Base-by-base conservation (phyloP, 2,888 invertebrate species). In the Palloptera scutellata region DNA sequence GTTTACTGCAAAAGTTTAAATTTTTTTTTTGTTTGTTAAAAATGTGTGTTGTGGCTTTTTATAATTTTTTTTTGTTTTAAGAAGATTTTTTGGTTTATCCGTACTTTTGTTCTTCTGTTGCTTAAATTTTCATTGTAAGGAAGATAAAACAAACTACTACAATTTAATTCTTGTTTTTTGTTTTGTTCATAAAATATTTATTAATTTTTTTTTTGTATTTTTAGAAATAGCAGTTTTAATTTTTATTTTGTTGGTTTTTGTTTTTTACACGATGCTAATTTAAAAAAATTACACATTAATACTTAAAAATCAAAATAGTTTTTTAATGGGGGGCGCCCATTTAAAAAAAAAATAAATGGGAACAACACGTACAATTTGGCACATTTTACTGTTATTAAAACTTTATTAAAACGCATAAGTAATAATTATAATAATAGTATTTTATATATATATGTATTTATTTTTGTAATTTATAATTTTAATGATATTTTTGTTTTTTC, bases 321-420 rank as follows among this genome's bases (percentile, higher is more conserved):
- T 48, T 48, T 8, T 15, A 48, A 48, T 48, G 5, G 48, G 13
- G 45, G 13, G 48, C 6, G 30, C 30, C 30, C 30, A 30, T 30
- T 30, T 30, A 30, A 30, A 30, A 8, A 48, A 48, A 15, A n/a
- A 15, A n/a, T 72, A 58, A 67, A 54, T 59, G 69, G 74, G 76
- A 78, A 79, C 59, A 66, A 30, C 81, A 81, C 82, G 79, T 83
- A 83, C 82, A 83, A 83, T 83, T 83, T 83, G 83, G 83, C 83
- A 83, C 83, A 83, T 81, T 80, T 79, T 77, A 74, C 59, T 64
- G 40, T 72, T 30, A 30, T 63, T 61, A 48, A 61, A 54, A n/a
- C 45, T 54, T 52, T 66, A 41, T 62, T 62, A 75, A 57, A 51
- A 61, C 48, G n/a, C 40, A 59, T 61, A 40, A 45, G 30, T 54